Evolutionary conservation across 2,113 vertebrate species (phyloP).

Genomic region (Halcyon malimbica): DNA sequence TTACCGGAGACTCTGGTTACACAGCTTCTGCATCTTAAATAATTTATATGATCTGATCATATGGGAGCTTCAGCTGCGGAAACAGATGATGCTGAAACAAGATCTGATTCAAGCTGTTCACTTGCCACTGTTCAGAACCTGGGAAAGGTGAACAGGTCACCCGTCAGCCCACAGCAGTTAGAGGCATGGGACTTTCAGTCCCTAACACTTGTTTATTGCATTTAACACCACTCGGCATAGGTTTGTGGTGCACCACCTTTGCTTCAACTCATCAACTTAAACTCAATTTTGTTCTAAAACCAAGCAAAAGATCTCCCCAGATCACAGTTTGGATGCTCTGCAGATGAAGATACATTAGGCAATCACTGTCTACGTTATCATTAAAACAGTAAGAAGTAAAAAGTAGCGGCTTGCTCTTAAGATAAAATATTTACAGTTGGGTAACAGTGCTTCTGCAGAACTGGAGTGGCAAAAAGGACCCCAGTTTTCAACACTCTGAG

Average conservation of each 20-base stretch:
- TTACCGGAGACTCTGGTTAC: conserved; percentile 71
- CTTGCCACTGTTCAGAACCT: conserved; percentile 60
- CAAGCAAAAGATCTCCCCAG: neutral
- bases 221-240: neutral
- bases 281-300: neutral
- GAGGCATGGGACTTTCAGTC: conserved; percentile 19
- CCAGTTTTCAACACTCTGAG: neutral
- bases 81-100: conserved; percentile 75
- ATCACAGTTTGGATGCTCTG: neutral
- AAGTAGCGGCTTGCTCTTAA: neutral
- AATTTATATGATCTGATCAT: conserved; percentile 73
- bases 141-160: conserved; percentile 52
- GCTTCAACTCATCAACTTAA: neutral
- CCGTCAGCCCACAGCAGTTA: neutral
- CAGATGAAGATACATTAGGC: neutral
- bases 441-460: neutral
- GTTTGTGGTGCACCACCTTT: neutral
- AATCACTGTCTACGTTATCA: neutral
- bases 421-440: neutral
- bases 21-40: conserved; percentile 73
- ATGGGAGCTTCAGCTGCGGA: conserved; percentile 68
- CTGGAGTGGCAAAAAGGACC: neutral
- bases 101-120: conserved; percentile 73
- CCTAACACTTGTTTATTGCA: conserved; percentile 56
- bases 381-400: neutral